Evolutionary conservation across 2,797 vertebrate species (phyloP).

Genomic region (Eulemur coronatus): DNA sequence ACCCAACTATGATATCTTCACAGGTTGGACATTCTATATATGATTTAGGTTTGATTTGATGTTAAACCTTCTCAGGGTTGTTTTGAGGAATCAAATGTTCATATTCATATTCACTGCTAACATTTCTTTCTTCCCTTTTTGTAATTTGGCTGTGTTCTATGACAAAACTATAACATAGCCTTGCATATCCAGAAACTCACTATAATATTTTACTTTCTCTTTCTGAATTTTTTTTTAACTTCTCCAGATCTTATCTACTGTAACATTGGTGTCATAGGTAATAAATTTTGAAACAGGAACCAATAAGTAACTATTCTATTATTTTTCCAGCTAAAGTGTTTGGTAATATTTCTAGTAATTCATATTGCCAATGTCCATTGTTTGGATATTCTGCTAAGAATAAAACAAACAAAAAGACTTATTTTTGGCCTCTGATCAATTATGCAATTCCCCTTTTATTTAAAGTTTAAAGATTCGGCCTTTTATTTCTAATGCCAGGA

Average conservation of each 20-base stretch:
- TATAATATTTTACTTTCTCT: neutral
- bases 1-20: neutral
- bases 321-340: slow-evolving; percentile 45
- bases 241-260: neutral
- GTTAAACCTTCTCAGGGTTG: neutral
- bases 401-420: slow-evolving; percentile 44
- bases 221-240: neutral
- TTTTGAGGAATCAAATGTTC: slow-evolving; percentile 1
- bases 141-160: neutral
- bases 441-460: slow-evolving; percentile 1
- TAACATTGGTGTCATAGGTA: neutral
- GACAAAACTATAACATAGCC: neutral
- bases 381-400: slow-evolving; percentile 36
- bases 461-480: slow-evolving; percentile 24
- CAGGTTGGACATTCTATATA: neutral
- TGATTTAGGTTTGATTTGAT: neutral
- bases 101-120: neutral
- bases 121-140: neutral
- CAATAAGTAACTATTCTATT: neutral
- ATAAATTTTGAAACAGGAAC: neutral
- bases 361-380: neutral
- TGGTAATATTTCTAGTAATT: slow-evolving; percentile 52
- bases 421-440: slow-evolving; percentile 47
- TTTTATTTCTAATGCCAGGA: slow-evolving; percentile 45
- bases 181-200: neutral